Base-by-base conservation (phyloP, 2,888 invertebrate species). In the Drosophila aldrichi region DNA sequence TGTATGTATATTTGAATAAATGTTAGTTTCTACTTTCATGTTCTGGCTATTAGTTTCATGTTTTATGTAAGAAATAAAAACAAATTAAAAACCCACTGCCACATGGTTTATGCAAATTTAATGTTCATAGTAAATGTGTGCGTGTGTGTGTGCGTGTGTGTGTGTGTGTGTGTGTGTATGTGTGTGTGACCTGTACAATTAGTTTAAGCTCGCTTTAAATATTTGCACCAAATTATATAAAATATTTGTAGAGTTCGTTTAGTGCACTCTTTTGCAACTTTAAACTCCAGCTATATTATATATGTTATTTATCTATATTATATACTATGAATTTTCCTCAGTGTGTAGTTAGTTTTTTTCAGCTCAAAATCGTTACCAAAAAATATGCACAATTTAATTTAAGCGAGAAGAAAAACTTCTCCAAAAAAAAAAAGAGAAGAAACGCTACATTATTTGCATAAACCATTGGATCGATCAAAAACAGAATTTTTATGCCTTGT, bases 371-470 rank as follows among this genome's bases (percentile, higher is more conserved):
- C 82, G 88, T 77, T 77, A 81, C 90, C 90, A 86, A 83, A 91
- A 90, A 91, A 91, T 91, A 91, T 91, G 91, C 92, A 91, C 83
- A 85, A 88, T 86, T 80, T 70, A 57, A 86, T 77, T 77, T 65
- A 49, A 77, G 58, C 46, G 64, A 62, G 73, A 77, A 76, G 34
- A 46, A 22, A 22, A 73, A 49, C 64, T 75, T 61, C 76, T 74
- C 57, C 44, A 66, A 49, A 62, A 52, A 41, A 69, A 43, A 69
- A 70, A 72, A 58, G 61, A 70, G 62, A 66, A 61, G 64, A 69
- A 72, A 74, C 70, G 78, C 70, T 80, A 82, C 82, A 87, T 85
- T 89, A 90, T 88, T 92, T 92, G 92, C 92, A 92, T 92, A 92
- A 92, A 92, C 92, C 92, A 92, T 92, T 92, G 92, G 92, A 80